phyloP scores from a whole-genome alignment of 1,140 invertebrate species.

The Bombyx mandarina region DNA sequence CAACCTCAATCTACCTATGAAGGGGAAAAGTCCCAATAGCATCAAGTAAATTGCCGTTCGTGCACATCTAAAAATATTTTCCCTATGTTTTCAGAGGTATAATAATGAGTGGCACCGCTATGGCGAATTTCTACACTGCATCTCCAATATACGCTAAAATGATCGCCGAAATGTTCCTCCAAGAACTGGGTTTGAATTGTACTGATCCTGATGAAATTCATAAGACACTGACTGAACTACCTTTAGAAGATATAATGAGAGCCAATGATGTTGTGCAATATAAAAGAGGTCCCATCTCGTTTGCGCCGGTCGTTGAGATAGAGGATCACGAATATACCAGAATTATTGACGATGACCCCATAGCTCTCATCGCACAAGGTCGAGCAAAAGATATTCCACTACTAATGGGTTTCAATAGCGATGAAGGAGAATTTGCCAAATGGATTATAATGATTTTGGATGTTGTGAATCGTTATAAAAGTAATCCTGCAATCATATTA shows the following conservation, averaged over 20 bases:
- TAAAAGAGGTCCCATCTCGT: constrained; percentile 26
- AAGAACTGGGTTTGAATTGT: constrained; percentile 27
- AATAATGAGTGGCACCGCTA: constrained; percentile 37
- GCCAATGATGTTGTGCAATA: constrained; percentile 32
- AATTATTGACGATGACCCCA: constrained; percentile 40
- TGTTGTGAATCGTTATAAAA: constrained; percentile 23
- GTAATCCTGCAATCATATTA: constrained; percentile 12
- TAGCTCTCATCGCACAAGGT: constrained; percentile 26
- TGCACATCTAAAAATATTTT: too few species aligned
- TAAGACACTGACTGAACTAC: constrained; percentile 25
- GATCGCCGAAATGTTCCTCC: constrained; percentile 25
- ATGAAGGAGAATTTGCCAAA: constrained; percentile 37
- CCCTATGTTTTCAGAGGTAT: background rate
- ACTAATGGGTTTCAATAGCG: constrained; percentile 35
- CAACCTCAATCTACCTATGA: too few species aligned
- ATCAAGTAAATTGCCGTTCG: too few species aligned
- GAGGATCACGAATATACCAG: constrained; percentile 24
- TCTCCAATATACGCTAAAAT: constrained; percentile 31
- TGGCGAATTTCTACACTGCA: constrained; percentile 29
- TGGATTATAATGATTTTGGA: constrained; percentile 30
- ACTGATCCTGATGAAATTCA: constrained; percentile 31
- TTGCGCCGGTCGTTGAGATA: constrained; percentile 41
- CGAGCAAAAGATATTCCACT: constrained; percentile 35
- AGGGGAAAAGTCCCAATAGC: too few species aligned
- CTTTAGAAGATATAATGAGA: constrained; percentile 34